Evolutionary conservation across 1,140 invertebrate species (phyloP), one percentile per base, ranked within the genome.

Genomic region (Caenorhabditis tropicalis): DNA sequence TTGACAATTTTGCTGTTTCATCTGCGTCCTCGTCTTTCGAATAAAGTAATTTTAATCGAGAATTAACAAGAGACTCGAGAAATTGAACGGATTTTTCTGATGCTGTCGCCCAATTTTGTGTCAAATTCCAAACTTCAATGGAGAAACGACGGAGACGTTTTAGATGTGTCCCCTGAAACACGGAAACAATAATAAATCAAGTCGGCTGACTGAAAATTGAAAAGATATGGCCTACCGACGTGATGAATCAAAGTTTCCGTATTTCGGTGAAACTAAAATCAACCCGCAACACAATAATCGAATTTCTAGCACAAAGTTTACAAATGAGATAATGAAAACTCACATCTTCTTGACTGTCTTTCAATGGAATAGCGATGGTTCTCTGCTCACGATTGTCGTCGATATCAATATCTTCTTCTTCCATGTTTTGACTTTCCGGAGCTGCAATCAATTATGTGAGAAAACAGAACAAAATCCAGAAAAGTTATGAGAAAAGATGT

Each of bases 121-220:
- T 79, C 33, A 84, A 51, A 36, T 84, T 84, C 82, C 82, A 84
- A 24, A 84, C 82, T 56, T 84, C 70, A 21, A 84, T 84, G 3
- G 82, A 29, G 49, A 84, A 84, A 36, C 82, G 82, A 7, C 60
- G 82, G 9, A 79, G 31, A 31, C 65, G n/a, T 16, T 84, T 84
- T 49, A 79, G 24, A 21, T 79, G 36, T 6, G 74, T 56, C 5
- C 58, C 46, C 82, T 84, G 70, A 79, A 84, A 83, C 27, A n/a
- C 36, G n/a, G 27, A 74, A 74, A 46, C 1, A 46, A 19, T 43
- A 36, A 74, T 24, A 21, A 74, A 43, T 74, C 36, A 43, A 74
- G 65, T 43, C 65, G 65, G 65, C n/a, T 24, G 65, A 15, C 33
- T 74, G 36, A 74, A 43, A 74, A 27, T 19, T 43, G 43, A 21